phyloP scores from a whole-genome alignment of 2,113 vertebrate species.

The Toxostoma redivivum region DNA sequence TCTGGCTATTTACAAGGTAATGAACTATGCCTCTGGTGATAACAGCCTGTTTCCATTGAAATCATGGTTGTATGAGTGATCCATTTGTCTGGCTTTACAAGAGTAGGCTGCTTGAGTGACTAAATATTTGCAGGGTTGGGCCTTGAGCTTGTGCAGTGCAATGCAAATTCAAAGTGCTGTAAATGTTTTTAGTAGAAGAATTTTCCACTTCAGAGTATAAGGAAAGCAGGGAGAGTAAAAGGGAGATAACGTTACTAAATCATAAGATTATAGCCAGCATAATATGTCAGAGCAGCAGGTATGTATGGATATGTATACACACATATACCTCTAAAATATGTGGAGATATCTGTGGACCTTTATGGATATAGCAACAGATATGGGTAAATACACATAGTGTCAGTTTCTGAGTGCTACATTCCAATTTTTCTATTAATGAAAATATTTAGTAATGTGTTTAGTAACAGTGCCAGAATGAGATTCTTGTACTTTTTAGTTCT shows the following conservation, averaged over 20 bases:
- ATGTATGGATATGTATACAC: not conserved
- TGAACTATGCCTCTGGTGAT: not conserved
- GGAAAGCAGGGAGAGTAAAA: slow-evolving; percentile 2
- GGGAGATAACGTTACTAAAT: slow-evolving; percentile 4
- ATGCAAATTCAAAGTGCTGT: slow-evolving; percentile 27
- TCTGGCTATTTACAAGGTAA: slow-evolving; percentile 21
- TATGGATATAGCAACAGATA: not conserved
- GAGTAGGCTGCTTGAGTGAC: not conserved
- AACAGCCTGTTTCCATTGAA: not conserved
- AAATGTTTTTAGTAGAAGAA: slow-evolving; percentile 34
- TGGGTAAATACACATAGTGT: not conserved
- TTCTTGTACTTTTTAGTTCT: not conserved
- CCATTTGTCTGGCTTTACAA: slow-evolving; percentile 22
- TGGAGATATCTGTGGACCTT: not conserved
- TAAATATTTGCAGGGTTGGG: slow-evolving; percentile 47
- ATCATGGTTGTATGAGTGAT: not conserved
- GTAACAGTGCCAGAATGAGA: not conserved
- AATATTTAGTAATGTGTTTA: not conserved
- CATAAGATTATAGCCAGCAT: not conserved
- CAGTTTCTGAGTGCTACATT: not conserved
- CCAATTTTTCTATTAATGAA: not conserved
- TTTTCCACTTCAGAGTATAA: slow-evolving; percentile 22
- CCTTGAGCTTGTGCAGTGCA: slow-evolving; percentile 46
- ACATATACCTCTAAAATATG: not conserved
- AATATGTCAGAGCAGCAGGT: not conserved